A percentile compares a stretch with the other conserved stretches of the same genome.
These are phyloP conservation scores for Okapia johnstoni DNA, from an alignment of 2,113 vertebrate species.

Conservation along the genomic window DNA sequence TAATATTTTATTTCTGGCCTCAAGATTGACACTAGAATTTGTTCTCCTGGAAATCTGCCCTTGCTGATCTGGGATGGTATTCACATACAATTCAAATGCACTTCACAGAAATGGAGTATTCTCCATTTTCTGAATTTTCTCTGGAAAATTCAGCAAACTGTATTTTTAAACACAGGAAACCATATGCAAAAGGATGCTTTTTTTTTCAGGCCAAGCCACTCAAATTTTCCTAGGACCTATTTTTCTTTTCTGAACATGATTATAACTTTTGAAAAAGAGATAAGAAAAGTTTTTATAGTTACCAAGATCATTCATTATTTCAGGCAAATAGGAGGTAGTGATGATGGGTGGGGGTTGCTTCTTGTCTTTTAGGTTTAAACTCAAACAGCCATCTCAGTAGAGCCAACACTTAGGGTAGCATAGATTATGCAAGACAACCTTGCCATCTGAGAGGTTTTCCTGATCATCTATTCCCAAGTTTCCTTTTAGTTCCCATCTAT, in stretches of 20 bases:
- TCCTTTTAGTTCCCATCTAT: not conserved
- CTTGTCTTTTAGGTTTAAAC: not conserved
- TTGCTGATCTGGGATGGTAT: not conserved
- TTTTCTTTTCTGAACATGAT: not conserved
- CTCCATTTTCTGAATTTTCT: too few species aligned
- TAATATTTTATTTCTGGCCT: conserved; percentile 8
- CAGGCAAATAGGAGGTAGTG: not conserved
- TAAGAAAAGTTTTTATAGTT: not conserved
- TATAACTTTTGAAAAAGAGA: not conserved
- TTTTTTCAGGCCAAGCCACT: not conserved
- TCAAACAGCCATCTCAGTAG: not conserved
- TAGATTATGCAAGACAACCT: fast-evolving
- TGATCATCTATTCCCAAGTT: not conserved
- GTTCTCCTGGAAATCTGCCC: not conserved
- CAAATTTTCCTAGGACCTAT: not conserved
- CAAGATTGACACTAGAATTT: not conserved
- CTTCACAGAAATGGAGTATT: not conserved
- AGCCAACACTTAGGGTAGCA: fast-evolving
- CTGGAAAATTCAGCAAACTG: too few species aligned
- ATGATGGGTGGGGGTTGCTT: not conserved
- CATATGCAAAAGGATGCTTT: not conserved
- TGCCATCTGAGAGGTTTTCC: not conserved
- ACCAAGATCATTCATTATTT: not conserved
- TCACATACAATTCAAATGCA: not conserved
- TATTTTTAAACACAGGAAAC: not conserved